phyloP scores from a whole-genome alignment of 2,888 invertebrate genomes.

The Lagria hirta region DNA sequence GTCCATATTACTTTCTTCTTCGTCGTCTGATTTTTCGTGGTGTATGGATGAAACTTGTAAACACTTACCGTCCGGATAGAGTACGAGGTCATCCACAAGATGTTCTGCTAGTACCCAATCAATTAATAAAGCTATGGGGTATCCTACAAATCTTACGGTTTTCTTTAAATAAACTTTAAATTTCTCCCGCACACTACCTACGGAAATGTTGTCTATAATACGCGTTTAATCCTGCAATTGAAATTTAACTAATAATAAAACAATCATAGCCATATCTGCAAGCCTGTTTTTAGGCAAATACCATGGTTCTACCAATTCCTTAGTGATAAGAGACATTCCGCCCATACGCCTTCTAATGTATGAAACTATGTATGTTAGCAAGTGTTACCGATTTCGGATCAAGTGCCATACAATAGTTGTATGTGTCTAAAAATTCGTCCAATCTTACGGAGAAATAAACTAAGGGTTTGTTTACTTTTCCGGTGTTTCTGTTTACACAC shows the following conservation, averaged over 20 bases:
- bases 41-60: too few species aligned
- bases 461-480: conserved; percentile 4
- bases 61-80: too few species aligned
- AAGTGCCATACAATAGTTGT: conserved; percentile 2
- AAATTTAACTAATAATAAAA: too few species aligned
- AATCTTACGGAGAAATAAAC: too few species aligned
- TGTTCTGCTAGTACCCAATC: neutral
- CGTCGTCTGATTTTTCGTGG: too few species aligned
- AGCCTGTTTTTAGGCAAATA: too few species aligned
- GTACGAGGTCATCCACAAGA: neutral
- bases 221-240: too few species aligned
- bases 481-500: conserved; percentile 7
- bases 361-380: too few species aligned
- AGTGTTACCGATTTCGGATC: conserved; percentile 7
- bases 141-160: too few species aligned
- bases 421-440: conserved; percentile 1
- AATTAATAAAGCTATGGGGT: conserved; percentile 2
- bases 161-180: too few species aligned
- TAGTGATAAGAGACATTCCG: conserved; percentile 3
- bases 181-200: too few species aligned
- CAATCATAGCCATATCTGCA: neutral
- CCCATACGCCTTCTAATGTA: conserved; percentile 9
- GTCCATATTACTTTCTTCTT: neutral
- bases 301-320: conserved; percentile 5
- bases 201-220: too few species aligned